Conservation (phyloP, 2,113 vertebrate genomes). For the Dasypus novemcinctus region DNA sequence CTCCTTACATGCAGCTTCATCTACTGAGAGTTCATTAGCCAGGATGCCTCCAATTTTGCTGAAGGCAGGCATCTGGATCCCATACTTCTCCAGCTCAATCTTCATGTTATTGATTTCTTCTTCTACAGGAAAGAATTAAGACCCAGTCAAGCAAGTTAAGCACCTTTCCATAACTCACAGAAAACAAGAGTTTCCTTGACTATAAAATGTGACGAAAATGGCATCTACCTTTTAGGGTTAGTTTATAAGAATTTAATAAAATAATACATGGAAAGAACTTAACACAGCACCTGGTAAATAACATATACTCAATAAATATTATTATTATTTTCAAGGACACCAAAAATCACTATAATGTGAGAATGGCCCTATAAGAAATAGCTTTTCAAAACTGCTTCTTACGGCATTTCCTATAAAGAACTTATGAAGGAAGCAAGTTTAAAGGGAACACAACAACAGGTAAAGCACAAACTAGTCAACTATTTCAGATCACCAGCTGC, state of each 20-base stretch:
- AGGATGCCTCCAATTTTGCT: constrained; percentile 99
- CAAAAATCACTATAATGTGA: neutral
- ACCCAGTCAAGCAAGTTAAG: neutral
- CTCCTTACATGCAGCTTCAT: constrained; percentile 95
- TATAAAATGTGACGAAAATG: neutral
- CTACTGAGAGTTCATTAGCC: constrained; percentile 97
- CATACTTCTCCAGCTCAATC: constrained; percentile 97
- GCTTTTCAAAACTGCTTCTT: neutral
- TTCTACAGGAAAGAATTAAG: constrained; percentile 83
- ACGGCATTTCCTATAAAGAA: neutral
- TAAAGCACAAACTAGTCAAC: neutral
- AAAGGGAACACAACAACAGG: neutral
- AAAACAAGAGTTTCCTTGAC: neutral
- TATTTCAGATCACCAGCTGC: neutral
- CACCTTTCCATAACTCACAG: neutral
- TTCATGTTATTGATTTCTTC: constrained; percentile 99
- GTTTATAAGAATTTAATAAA: neutral
- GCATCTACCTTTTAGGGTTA: neutral
- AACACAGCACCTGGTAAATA: neutral
- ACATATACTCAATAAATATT: neutral
- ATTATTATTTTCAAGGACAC: neutral
- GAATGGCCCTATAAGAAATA: neutral
- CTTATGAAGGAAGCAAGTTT: neutral
- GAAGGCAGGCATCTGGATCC: constrained; percentile 99
- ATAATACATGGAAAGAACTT: neutral